Percentiles rank a stretch among this genome's conserved stretches.
Conservation (phyloP, 2,888 invertebrate species). For the Herminia tarsipennalis region DNA sequence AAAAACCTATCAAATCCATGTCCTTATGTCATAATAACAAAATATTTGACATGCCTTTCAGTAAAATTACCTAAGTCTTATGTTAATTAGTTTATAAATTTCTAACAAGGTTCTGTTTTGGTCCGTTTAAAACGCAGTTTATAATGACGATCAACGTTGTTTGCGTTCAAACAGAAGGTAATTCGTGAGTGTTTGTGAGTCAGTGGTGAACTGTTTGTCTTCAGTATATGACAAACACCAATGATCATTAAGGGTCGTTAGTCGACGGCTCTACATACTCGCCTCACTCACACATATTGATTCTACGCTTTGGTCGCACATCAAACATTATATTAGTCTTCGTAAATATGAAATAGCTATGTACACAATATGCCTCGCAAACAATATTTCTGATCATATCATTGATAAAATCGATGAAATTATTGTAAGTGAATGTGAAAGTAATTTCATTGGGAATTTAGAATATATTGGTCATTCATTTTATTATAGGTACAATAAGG, state of each 20-base stretch:
- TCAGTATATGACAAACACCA: constrained; percentile 27
- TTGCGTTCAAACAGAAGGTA: constrained; percentile 15
- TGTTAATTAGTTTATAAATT: too few relatives aligned
- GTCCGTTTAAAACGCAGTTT: constrained; percentile 23
- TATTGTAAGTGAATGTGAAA: constrained; percentile 1
- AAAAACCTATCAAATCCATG: too few relatives aligned
- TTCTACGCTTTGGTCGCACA: constrained; percentile 35
- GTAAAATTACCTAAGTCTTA: too few relatives aligned
- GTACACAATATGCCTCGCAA: constrained; percentile 17
- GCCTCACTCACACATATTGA: constrained; percentile 40
- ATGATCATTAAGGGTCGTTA: constrained; percentile 48
- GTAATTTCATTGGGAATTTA: background rate
- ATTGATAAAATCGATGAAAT: constrained; percentile 16
- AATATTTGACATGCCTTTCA: too few relatives aligned
- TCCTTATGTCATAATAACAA: too few relatives aligned
- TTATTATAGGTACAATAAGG: background rate
- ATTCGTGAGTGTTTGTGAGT: constrained; percentile 7
- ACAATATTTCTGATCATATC: constrained; percentile 19
- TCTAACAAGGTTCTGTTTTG: too few relatives aligned
- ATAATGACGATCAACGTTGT: constrained; percentile 5
- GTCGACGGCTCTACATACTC: constrained; percentile 18
- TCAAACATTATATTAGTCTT: constrained; percentile 48
- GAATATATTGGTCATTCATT: background rate
- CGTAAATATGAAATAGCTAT: constrained; percentile 42
- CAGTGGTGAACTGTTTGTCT: constrained; percentile 22